phyloP scores from a whole-genome alignment of 1,140 invertebrate genomes.

The Steinernema feltiae region DNA sequence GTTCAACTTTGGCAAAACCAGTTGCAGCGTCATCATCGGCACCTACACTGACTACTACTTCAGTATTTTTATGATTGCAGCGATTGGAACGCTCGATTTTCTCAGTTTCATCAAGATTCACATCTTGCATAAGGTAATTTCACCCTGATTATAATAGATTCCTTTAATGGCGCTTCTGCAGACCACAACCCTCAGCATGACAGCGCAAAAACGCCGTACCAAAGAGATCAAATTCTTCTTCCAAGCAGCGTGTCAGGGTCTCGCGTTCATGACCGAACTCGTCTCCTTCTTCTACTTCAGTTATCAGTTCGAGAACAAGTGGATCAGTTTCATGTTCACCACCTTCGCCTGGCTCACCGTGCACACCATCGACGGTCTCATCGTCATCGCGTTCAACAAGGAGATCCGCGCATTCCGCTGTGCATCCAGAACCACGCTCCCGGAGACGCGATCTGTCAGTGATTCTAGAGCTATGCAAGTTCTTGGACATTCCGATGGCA shows the following conservation, averaged over 20 bases:
- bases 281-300: not conserved
- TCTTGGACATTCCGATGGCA: too few relatives aligned
- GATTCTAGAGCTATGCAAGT: too few relatives aligned
- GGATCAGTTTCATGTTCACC: not conserved
- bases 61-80: not conserved
- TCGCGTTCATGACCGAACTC: slow-evolving; percentile 3
- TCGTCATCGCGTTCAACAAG: not conserved
- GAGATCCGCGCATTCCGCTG: not conserved
- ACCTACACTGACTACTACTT: not conserved
- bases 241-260: not conserved
- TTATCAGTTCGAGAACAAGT: not conserved
- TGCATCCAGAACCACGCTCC: too few relatives aligned
- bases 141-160: not conserved
- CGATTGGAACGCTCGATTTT: not conserved
- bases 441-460: too few relatives aligned
- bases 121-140: not conserved
- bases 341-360: not conserved
- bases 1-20: not conserved
- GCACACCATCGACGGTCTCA: not conserved
- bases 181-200: not conserved
- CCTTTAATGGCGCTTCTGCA: not conserved
- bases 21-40: not conserved
- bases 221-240: not conserved
- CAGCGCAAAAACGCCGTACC: not conserved
- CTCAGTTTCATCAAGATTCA: not conserved